These are phyloP conservation scores for Eurosta solidaginis DNA, from an alignment of 1,140 invertebrate genomes.

Conservation along the genomic window DNA sequence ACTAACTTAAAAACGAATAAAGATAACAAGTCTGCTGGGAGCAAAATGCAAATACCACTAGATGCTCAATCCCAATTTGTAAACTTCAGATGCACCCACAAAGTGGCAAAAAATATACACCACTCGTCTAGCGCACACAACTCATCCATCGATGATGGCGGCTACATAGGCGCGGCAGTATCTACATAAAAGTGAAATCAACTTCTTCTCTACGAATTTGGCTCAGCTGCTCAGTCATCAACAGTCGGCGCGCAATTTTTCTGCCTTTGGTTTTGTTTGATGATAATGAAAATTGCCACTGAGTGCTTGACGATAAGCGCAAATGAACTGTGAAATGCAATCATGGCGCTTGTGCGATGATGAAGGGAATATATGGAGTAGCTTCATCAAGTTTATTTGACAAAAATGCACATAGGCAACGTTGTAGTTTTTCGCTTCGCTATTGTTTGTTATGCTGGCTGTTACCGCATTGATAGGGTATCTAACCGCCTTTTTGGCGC, in stretches of 20 bases:
- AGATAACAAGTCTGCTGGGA: no score
- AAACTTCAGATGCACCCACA: not conserved
- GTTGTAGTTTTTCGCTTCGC: not conserved
- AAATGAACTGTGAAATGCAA: conserved; percentile 26
- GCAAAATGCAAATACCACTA: not conserved
- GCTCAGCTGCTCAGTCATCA: not conserved
- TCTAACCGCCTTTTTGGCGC: no score
- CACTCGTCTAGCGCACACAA: not conserved
- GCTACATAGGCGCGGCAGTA: no score
- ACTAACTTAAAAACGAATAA: no score
- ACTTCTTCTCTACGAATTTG: not conserved
- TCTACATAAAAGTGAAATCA: no score
- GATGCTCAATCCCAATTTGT: not conserved
- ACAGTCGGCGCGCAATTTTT: not conserved
- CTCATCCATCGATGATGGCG: conserved; percentile 20
- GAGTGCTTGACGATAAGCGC: not conserved
- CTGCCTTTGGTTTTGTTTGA: not conserved
- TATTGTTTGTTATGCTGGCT: conserved; percentile 17
- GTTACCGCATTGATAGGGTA: not conserved
- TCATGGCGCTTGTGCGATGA: not conserved
- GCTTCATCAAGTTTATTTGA: not conserved
- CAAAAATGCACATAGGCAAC: not conserved
- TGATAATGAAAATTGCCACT: conserved; percentile 2
- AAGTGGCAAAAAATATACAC: not conserved
- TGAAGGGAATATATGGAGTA: not conserved